A percentile compares a stretch with the other conserved stretches of the same genome.
These are phyloP conservation scores for Lasaia peninsularis DNA, from an alignment of 1,140 invertebrate genomes.

Conservation along the genomic window DNA sequence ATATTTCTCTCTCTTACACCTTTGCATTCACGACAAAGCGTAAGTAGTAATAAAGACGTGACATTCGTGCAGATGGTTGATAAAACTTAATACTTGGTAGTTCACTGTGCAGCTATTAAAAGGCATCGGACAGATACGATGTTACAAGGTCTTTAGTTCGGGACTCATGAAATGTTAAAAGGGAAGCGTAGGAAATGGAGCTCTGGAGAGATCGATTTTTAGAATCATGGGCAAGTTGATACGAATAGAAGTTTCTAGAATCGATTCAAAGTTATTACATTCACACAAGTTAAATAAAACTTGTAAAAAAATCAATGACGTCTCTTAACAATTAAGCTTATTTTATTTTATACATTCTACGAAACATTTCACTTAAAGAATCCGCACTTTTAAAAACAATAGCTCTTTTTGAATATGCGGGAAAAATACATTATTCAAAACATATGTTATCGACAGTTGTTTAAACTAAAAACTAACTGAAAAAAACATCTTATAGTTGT, in stretches of 20 bases:
- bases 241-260: not conserved
- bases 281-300: too few species aligned
- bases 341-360: too few species aligned
- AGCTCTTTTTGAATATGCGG: too few species aligned
- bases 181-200: conserved; percentile 40
- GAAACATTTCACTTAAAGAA: too few species aligned
- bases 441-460: too few species aligned
- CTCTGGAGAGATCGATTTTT: conserved; percentile 55
- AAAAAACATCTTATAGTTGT: too few species aligned
- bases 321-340: too few species aligned
- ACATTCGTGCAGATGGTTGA: conserved; percentile 72
- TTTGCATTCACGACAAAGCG: conserved; percentile 68
- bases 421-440: too few species aligned
- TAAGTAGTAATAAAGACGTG: conserved; percentile 75
- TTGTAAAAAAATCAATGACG: too few species aligned
- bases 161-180: conserved; percentile 70
- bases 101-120: conserved; percentile 66
- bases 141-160: conserved; percentile 70
- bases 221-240: not conserved
- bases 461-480: too few species aligned
- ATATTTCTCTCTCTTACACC: conserved; percentile 40
- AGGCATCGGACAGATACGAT: conserved; percentile 65
- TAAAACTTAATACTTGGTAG: conserved; percentile 71
- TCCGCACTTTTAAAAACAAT: too few species aligned
- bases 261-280: conserved; percentile 3